These are phyloP conservation scores for Poeciliopsis turneri DNA, from an alignment of 2,797 vertebrate species.

Conservation along the genomic window DNA sequence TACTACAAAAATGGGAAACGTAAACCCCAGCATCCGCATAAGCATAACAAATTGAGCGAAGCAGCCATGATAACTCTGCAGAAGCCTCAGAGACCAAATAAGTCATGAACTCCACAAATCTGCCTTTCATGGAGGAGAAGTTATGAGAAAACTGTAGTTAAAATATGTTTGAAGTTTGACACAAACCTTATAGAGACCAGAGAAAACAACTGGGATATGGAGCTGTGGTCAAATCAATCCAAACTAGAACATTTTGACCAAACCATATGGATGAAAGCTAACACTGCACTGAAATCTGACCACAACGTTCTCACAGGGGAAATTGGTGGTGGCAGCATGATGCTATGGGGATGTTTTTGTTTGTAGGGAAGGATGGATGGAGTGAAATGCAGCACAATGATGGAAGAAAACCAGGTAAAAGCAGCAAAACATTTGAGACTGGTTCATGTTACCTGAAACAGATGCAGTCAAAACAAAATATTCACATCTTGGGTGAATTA, in stretches of 20 bases:
- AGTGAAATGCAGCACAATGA: not conserved
- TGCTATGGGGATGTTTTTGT: not conserved
- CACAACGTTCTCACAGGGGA: not conserved
- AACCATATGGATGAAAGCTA: not conserved
- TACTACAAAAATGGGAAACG: not conserved
- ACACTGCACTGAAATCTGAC: not conserved
- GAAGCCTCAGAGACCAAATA: not conserved
- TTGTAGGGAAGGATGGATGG: not conserved
- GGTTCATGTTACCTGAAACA: not conserved
- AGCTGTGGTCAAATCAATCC: not conserved
- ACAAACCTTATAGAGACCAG: not conserved
- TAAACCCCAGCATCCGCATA: not conserved
- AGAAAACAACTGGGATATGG: not conserved
- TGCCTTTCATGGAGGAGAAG: not conserved
- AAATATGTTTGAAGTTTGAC: not conserved
- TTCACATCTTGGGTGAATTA: not conserved
- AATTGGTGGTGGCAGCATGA: not conserved
- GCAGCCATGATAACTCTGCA: not conserved
- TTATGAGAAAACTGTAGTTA: not conserved
- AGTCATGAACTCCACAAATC: constrained; percentile 1
- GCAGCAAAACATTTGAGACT: too few species aligned
- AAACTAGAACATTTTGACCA: not conserved
- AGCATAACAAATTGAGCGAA: not conserved
- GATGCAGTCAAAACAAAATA: not conserved
- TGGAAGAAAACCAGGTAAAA: not conserved